Conservation (phyloP, 1,140 invertebrate genomes). For the Trachymyrmex cornetzi region DNA sequence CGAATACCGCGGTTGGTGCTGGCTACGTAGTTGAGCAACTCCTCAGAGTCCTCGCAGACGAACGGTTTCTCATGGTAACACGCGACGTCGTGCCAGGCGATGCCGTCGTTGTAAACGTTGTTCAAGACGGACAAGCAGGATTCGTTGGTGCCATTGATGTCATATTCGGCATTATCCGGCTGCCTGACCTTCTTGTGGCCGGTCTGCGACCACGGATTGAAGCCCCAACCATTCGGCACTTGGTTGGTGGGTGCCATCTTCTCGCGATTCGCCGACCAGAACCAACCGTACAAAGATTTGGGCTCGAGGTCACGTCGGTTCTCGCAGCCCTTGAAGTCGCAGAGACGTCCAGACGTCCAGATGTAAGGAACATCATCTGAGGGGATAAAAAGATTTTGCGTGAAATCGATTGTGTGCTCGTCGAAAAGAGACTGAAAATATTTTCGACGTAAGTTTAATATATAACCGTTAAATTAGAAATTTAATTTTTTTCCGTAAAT, state of each 20-base stretch:
- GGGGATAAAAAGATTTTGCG: slow-evolving; percentile 67
- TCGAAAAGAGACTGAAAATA: background rate
- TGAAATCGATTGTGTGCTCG: background rate
- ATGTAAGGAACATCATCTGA: slow-evolving; percentile 96
- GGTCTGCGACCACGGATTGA: slow-evolving; percentile 95
- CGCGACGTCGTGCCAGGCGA: slow-evolving; percentile 96
- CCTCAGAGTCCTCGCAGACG: slow-evolving; percentile 95
- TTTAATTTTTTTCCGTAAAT: background rate
- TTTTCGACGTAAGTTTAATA: background rate
- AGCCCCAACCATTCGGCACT: slow-evolving; percentile 89
- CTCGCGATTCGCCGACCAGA: slow-evolving; percentile 96
- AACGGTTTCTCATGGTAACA: slow-evolving; percentile 97
- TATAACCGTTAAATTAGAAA: background rate
- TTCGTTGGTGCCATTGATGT: slow-evolving; percentile 95
- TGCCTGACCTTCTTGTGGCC: slow-evolving; percentile 95
- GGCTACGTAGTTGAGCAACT: slow-evolving; percentile 93
- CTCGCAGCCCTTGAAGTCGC: slow-evolving; percentile 97
- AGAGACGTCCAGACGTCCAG: slow-evolving; percentile 96
- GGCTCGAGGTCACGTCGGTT: slow-evolving; percentile 94
- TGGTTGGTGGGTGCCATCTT: slow-evolving; percentile 95
- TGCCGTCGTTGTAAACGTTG: slow-evolving; percentile 96
- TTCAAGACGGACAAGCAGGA: slow-evolving; percentile 95
- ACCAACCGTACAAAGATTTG: slow-evolving; percentile 95
- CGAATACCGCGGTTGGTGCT: slow-evolving; percentile 93
- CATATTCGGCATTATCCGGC: slow-evolving; percentile 96